These are phyloP conservation scores for Pyralis farinalis DNA, from an alignment of 2,888 invertebrate genomes.

Conservation along the genomic window DNA sequence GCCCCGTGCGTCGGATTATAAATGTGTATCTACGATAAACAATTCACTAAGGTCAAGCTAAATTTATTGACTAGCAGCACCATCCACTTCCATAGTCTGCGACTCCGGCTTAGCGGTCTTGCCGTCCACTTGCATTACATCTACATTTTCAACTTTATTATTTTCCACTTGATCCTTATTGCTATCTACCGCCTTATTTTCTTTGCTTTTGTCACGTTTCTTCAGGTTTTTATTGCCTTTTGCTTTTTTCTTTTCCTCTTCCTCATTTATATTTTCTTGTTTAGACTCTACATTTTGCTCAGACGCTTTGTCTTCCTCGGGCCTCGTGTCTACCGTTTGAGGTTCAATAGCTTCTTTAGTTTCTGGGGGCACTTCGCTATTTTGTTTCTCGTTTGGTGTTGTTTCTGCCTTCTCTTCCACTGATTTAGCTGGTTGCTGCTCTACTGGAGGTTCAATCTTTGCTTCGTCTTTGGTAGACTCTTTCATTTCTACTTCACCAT, in stretches of 20 bases:
- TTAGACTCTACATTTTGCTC: constrained; percentile 27
- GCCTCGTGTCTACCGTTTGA: constrained; percentile 44
- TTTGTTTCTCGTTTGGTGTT: constrained; percentile 19
- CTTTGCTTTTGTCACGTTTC: constrained; percentile 74
- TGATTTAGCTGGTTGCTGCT: constrained; percentile 15
- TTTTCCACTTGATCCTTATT: constrained; percentile 36
- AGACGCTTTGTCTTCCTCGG: constrained; percentile 33
- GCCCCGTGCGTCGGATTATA: constrained; percentile 42
- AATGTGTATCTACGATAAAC: constrained; percentile 50
- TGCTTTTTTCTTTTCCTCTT: constrained; percentile 40
- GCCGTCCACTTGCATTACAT: constrained; percentile 51
- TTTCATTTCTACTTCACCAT: constrained; percentile 61
- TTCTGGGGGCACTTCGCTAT: constrained; percentile 18
- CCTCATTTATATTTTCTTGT: constrained; percentile 30
- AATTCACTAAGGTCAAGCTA: constrained; percentile 63
- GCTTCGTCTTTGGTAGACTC: constrained; percentile 44
- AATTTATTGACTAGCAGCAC: constrained; percentile 77
- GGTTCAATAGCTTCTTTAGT: constrained; percentile 26
- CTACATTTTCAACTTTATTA: constrained; percentile 26
- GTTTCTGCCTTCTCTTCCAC: constrained; percentile 27
- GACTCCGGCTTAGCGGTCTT: constrained; percentile 49
- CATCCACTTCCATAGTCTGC: constrained; percentile 70
- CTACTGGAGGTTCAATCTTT: constrained; percentile 24
- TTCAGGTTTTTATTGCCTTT: constrained; percentile 56
- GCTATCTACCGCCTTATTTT: constrained; percentile 46